phyloP scores from a whole-genome alignment of 37 sponge, comb jelly and placozoan species.

The Agelas oroides region DNA sequence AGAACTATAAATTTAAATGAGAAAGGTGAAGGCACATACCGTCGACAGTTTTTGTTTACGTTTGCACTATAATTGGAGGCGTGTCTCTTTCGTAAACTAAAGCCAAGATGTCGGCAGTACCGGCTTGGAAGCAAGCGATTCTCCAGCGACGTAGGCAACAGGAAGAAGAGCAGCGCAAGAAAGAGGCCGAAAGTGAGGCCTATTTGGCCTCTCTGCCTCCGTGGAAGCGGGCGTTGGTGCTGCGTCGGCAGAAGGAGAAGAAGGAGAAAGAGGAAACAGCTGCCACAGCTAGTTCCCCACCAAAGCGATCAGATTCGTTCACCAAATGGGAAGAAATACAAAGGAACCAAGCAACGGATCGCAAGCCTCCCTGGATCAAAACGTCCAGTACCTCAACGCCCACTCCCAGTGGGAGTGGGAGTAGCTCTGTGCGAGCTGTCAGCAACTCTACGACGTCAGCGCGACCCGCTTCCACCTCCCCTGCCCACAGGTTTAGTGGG shows the following conservation, averaged over 20 bases:
- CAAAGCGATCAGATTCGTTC: neutral
- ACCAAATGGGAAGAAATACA: too few relatives aligned
- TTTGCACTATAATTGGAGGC: too few relatives aligned
- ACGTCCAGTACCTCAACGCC: too few relatives aligned
- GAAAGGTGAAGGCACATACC: too few relatives aligned
- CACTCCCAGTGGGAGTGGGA: too few relatives aligned
- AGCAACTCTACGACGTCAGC: too few relatives aligned
- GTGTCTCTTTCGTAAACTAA: too few relatives aligned
- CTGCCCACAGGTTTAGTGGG: too few relatives aligned
- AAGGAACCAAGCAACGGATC: neutral
- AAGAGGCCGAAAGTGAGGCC: conserved; percentile 70
- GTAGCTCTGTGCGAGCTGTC: too few relatives aligned
- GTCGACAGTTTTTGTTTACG: too few relatives aligned
- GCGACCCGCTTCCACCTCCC: too few relatives aligned
- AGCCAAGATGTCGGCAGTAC: conserved; percentile 7
- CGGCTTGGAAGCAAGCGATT: conserved; percentile 84
- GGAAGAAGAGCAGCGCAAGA: conserved; percentile 65
- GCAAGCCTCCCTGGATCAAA: neutral
- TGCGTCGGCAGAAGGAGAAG: conserved; percentile 34
- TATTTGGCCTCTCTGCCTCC: conserved; percentile 56
- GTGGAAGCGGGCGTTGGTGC: conserved; percentile 65
- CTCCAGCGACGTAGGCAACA: conserved; percentile 72
- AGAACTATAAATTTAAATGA: too few relatives aligned
- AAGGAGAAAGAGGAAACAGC: neutral
- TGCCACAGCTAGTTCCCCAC: neutral